These are phyloP conservation scores for Anhinga rufa DNA, from an alignment of 2,113 vertebrate species.

Conservation along the genomic window DNA sequence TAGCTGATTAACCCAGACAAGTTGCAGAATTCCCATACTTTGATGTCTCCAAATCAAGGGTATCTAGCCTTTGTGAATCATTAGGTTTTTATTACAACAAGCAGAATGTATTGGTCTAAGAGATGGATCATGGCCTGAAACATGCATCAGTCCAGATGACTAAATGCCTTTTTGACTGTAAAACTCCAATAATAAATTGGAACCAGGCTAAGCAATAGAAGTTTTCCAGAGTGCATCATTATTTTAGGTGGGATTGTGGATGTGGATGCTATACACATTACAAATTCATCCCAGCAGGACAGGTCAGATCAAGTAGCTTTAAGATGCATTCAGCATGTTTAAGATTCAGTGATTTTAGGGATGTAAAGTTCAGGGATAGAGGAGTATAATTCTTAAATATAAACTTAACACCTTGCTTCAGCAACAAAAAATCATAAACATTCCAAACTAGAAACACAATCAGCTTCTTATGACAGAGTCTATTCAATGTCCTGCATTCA, in stretches of 20 bases:
- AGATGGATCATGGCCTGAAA: not conserved
- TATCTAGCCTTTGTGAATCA: not conserved
- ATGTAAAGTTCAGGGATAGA: not conserved
- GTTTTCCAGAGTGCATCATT: not conserved
- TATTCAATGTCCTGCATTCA: no score
- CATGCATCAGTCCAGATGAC: not conserved
- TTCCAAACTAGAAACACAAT: not conserved
- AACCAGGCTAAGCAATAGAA: not conserved
- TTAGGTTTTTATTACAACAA: not conserved
- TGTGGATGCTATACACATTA: not conserved
- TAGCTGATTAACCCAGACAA: not conserved
- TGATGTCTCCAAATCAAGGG: not conserved
- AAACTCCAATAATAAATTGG: not conserved
- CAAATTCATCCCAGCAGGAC: not conserved
- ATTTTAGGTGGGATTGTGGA: not conserved
- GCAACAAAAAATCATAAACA: not conserved
- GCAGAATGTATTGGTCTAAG: not conserved
- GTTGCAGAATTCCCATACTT: not conserved
- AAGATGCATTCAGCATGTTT: not conserved
- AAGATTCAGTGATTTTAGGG: not conserved
- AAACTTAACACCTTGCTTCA: not conserved
- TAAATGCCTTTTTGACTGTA: not conserved
- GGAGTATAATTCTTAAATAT: not conserved
- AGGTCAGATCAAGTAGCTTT: not conserved
- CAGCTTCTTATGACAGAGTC: not conserved